Percentiles rank a stretch among this genome's conserved stretches.
Conservation (phyloP, 2,888 invertebrate genomes). For the Strigamia transsilvanica region DNA sequence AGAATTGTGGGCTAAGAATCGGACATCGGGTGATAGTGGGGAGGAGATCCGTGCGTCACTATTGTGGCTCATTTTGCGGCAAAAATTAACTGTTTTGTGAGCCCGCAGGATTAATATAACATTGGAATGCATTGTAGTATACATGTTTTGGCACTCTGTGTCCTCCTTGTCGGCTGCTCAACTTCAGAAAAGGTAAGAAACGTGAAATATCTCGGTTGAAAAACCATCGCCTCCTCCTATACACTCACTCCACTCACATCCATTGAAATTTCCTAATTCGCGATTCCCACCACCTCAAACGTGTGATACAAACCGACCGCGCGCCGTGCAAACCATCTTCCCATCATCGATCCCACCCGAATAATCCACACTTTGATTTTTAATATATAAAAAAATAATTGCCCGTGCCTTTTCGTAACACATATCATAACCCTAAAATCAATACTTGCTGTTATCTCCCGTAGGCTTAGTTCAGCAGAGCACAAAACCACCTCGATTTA, state of each 20-base stretch:
- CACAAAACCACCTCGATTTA: slow-evolving; percentile 7
- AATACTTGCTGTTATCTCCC: not conserved
- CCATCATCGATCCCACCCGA: not conserved
- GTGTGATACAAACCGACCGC: not conserved
- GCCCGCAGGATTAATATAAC: slow-evolving; percentile 39
- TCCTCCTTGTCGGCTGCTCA: slow-evolving; percentile 9
- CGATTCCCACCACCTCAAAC: not conserved
- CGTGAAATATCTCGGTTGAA: not conserved
- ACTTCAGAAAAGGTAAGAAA: slow-evolving; percentile 29
- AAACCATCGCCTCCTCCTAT: not conserved
- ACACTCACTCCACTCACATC: not conserved
- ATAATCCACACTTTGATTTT: not conserved
- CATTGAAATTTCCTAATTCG: not conserved
- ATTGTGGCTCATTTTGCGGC: slow-evolving; percentile 40
- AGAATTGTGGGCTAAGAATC: slow-evolving; percentile 3
- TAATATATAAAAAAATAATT: not conserved
- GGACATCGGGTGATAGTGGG: slow-evolving; percentile 8
- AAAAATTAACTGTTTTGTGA: slow-evolving; percentile 17
- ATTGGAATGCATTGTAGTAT: slow-evolving; percentile 24
- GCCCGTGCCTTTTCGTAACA: not conserved
- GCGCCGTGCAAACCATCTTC: not conserved
- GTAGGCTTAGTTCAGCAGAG: not conserved
- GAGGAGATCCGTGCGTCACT: slow-evolving; percentile 8
- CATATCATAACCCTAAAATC: slow-evolving; percentile 8
- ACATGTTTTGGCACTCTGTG: slow-evolving; percentile 29